A percentile compares a stretch with the other conserved stretches of the same genome.
Conservation (phyloP, 2,888 invertebrate species). For the Eupithecia insigniata region DNA sequence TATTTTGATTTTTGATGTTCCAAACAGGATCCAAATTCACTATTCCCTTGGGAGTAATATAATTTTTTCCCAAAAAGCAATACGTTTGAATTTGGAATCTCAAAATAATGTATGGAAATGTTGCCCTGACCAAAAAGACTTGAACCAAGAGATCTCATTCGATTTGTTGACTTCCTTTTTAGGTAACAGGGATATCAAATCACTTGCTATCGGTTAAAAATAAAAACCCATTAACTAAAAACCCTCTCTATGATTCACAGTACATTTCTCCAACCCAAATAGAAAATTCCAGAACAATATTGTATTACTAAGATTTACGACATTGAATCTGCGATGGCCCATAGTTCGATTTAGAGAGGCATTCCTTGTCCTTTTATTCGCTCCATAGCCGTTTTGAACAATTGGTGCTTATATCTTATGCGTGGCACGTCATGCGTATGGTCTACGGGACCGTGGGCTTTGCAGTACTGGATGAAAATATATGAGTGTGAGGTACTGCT, state of each 20-base stretch:
- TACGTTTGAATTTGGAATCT: no score
- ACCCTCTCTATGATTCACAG: neutral
- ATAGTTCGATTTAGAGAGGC: slow-evolving; percentile 23
- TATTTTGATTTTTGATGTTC: no score
- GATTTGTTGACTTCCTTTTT: no score
- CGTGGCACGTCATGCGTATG: slow-evolving; percentile 39
- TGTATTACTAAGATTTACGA: slow-evolving; percentile 21
- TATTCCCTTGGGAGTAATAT: no score
- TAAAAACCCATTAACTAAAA: neutral
- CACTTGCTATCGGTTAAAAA: no score
- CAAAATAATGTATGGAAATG: no score
- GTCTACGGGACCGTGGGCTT: slow-evolving; percentile 30
- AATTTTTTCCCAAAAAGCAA: no score
- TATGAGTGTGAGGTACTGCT: no score
- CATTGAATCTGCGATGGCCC: slow-evolving; percentile 20
- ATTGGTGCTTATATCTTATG: slow-evolving; percentile 31
- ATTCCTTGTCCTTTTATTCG: slow-evolving; percentile 26
- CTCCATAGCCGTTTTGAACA: slow-evolving; percentile 23
- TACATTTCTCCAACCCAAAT: neutral
- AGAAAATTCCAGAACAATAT: slow-evolving; percentile 17
- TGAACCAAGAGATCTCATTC: no score
- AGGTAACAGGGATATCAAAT: no score
- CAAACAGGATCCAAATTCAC: no score
- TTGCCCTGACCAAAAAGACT: no score
- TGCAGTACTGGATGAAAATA: slow-evolving; percentile 13